These are phyloP conservation scores for Micrasema minimum DNA, from an alignment of 1,140 invertebrate species.

Conservation along the genomic window DNA sequence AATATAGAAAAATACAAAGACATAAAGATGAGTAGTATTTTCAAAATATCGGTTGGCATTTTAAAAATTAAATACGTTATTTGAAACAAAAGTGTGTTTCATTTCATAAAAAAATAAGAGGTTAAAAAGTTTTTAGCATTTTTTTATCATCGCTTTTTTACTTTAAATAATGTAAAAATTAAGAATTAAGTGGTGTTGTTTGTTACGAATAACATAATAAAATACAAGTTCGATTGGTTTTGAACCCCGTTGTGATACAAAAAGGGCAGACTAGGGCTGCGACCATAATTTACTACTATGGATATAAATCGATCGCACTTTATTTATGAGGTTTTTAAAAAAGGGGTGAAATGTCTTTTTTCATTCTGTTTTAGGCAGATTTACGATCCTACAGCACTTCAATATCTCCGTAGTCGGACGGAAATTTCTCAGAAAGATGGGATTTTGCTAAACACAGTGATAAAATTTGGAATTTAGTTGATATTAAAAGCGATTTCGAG, in stretches of 20 bases:
- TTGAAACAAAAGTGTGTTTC: no score
- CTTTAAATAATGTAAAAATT: no score
- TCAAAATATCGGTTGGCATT: no score
- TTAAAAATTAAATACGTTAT: no score
- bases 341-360: constrained; percentile 50
- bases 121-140: no score
- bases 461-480: not conserved
- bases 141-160: no score
- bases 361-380: constrained; percentile 48
- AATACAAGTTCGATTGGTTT: constrained; percentile 11
- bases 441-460: not conserved
- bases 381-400: constrained; percentile 40
- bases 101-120: no score
- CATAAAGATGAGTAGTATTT: no score
- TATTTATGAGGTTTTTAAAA: constrained; percentile 52
- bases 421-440: not conserved
- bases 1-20: no score
- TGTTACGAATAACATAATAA: no score
- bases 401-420: constrained; percentile 33
- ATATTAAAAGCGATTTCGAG: no score
- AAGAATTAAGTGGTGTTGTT: no score
- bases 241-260: not conserved
- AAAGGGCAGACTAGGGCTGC: not conserved
- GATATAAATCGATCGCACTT: constrained; percentile 49
- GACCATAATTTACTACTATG: constrained; percentile 43